These are phyloP conservation scores for Spizaetus ornatus DNA, from an alignment of 2,113 vertebrate species.

Conservation along the genomic window DNA sequence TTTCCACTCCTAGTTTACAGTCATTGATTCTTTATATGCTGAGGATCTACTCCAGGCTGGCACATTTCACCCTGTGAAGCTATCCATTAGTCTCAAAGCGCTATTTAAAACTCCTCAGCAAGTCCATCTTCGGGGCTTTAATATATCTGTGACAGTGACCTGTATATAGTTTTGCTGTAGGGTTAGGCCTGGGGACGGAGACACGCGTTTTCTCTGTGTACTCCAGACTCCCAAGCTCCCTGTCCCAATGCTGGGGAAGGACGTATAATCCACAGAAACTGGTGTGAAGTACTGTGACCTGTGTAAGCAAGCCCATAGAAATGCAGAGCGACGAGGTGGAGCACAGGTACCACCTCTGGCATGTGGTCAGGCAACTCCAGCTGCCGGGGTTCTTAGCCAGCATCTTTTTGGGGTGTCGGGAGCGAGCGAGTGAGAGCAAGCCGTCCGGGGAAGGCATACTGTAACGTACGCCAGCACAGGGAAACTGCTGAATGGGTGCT, in stretches of 20 bases:
- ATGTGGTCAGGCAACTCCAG: neutral
- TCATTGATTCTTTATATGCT: constrained; percentile 60
- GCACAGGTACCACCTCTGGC: neutral
- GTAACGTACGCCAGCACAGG: neutral
- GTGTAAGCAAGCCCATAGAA: neutral
- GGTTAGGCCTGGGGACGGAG: neutral
- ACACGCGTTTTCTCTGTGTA: rapidly evolving
- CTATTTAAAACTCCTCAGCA: constrained; percentile 38
- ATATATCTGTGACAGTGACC: neutral
- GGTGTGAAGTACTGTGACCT: neutral
- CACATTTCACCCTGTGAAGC: constrained; percentile 39
- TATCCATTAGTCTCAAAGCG: neutral
- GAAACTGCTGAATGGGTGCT: neutral
- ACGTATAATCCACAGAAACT: neutral
- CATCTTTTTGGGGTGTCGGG: neutral
- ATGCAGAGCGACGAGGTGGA: neutral
- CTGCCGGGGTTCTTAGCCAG: neutral
- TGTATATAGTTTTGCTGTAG: neutral
- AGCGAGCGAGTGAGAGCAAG: neutral
- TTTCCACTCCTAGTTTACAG: constrained; percentile 63
- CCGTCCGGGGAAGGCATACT: neutral
- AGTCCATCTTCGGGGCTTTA: neutral
- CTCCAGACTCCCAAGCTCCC: neutral
- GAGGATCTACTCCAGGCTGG: constrained; percentile 25
- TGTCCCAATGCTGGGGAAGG: neutral